Evolutionary conservation across 2,888 invertebrate genomes (phyloP).

Genomic region (Megalurothrips usitatus): DNA sequence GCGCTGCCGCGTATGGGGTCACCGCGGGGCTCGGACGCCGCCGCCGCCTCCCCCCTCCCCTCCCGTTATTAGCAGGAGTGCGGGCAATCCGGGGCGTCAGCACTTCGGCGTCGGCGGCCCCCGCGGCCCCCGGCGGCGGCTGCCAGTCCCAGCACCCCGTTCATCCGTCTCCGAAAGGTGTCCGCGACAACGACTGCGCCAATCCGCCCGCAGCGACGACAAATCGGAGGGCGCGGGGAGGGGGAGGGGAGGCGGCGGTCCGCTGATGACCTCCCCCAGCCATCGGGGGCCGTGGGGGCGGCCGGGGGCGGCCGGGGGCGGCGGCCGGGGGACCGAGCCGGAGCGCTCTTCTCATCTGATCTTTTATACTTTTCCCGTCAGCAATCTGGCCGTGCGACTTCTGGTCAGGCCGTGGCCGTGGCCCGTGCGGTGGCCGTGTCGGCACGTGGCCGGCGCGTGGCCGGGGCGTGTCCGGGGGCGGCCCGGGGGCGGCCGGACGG

Average conservation of each 20-base stretch:
- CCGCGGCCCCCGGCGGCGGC: background rate
- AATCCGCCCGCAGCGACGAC: background rate
- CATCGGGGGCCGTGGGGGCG: too few species aligned
- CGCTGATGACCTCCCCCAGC: background rate
- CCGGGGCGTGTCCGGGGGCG: background rate
- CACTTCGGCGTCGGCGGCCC: background rate
- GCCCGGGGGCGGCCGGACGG: background rate
- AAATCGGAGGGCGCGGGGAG: background rate
- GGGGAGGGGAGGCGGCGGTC: background rate
- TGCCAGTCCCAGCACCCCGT: background rate
- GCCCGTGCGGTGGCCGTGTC: background rate
- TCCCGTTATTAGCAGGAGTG: background rate
- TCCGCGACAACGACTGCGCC: background rate
- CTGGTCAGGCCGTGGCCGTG: background rate
- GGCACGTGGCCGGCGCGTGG: background rate
- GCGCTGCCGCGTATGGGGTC: too few species aligned
- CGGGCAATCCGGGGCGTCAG: background rate
- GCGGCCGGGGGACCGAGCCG: background rate
- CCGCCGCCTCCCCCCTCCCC: too few species aligned
- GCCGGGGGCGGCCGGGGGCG: background rate
- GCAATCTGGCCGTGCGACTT: background rate
- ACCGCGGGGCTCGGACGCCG: too few species aligned
- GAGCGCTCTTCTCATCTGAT: background rate
- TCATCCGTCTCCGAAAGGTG: background rate
- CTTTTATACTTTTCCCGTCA: slow-evolving; percentile 18